Conservation (phyloP, 2,113 vertebrate genomes). For the Acanthochromis polyacanthus region DNA sequence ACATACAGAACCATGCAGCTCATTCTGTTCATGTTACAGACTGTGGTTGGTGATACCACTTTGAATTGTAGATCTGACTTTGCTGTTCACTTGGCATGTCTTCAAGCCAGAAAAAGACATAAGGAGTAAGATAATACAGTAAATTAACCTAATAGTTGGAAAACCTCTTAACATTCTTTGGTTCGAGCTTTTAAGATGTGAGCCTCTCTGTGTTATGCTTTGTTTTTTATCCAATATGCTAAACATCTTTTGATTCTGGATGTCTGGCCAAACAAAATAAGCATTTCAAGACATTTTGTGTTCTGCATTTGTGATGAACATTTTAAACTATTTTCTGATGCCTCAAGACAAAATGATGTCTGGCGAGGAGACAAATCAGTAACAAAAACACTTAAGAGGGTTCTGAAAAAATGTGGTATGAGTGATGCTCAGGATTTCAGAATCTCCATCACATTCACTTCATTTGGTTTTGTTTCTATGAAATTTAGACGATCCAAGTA, state of each 20-base stretch:
- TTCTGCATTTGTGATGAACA: too few species aligned
- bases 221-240: neutral
- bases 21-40: neutral
- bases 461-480: neutral
- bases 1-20: neutral
- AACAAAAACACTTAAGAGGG: neutral
- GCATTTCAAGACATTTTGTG: too few species aligned
- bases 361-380: too few species aligned
- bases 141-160: too few species aligned
- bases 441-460: slow-evolving; percentile 9
- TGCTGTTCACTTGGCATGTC: neutral
- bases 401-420: slow-evolving; percentile 13
- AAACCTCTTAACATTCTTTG: too few species aligned
- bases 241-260: too few species aligned
- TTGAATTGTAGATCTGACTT: neutral
- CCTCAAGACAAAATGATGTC: too few species aligned
- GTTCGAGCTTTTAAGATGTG: too few species aligned
- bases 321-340: too few species aligned
- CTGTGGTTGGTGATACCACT: neutral
- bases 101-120: neutral
- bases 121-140: neutral
- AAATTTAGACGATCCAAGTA: neutral
- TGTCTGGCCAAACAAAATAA: too few species aligned
- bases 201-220: neutral
- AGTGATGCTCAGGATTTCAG: slow-evolving; percentile 26